phyloP scores from a whole-genome alignment of 2,113 vertebrate species.

The Seriola quinqueradiata region DNA sequence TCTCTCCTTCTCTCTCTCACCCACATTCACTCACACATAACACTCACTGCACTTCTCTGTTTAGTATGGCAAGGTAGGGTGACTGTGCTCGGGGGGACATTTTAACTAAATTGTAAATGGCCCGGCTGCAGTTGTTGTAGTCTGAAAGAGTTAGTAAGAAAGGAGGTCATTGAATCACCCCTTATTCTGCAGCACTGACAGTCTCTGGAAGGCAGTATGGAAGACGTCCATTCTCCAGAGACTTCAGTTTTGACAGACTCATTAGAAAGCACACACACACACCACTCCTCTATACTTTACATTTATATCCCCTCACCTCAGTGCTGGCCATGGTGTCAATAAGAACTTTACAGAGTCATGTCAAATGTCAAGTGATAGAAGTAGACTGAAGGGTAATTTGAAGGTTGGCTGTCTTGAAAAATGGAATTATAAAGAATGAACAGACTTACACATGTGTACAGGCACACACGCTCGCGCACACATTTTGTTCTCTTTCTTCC shows the following conservation, averaged over 20 bases:
- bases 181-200: constrained; percentile 67
- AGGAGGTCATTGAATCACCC: constrained; percentile 70
- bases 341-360: constrained; percentile 60
- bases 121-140: constrained; percentile 65
- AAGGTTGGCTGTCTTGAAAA: constrained; percentile 55
- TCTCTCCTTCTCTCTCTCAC: constrained; percentile 8
- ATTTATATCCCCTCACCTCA: constrained; percentile 46
- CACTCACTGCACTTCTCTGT: constrained; percentile 51
- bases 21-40: constrained; percentile 1
- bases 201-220: constrained; percentile 48
- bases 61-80: constrained; percentile 61
- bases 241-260: constrained; percentile 67
- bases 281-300: constrained; percentile 36
- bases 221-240: constrained; percentile 52
- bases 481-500: constrained; percentile 51
- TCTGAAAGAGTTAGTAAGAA: constrained; percentile 69
- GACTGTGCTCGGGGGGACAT: constrained; percentile 68
- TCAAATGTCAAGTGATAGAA: constrained; percentile 62
- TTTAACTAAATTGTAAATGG: constrained; percentile 78
- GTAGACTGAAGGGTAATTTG: constrained; percentile 49
- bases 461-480: constrained; percentile 7
- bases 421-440: constrained; percentile 42
- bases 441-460: constrained; percentile 25
- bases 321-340: constrained; percentile 52
- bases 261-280: constrained; percentile 56